These are phyloP conservation scores for Collichthys lucidus DNA, from an alignment of 2,113 vertebrate species.

Conservation along the genomic window DNA sequence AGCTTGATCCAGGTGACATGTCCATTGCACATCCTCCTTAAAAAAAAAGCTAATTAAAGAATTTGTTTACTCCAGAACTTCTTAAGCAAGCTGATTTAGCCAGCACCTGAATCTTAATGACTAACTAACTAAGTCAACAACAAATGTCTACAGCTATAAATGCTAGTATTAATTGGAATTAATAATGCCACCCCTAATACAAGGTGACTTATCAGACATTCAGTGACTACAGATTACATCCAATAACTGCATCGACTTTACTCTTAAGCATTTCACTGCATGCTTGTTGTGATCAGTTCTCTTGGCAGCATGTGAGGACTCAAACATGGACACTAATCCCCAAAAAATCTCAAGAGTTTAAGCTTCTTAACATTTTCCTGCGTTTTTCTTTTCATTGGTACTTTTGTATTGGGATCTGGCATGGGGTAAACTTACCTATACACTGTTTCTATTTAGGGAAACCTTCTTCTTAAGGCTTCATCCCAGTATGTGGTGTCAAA, in stretches of 20 bases:
- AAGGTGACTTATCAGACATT: neutral
- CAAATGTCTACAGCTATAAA: neutral
- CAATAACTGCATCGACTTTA: neutral
- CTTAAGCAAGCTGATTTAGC: neutral
- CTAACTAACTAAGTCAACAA: neutral
- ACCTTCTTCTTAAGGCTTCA: neutral
- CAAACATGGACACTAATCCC: slow-evolving; percentile 16
- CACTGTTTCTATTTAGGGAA: neutral
- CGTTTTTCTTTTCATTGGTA: neutral
- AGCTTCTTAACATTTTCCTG: slow-evolving; percentile 28
- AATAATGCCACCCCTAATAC: neutral
- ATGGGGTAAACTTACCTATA: neutral
- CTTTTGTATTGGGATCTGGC: neutral
- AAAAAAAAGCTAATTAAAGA: neutral
- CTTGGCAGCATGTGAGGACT: slow-evolving; percentile 1
- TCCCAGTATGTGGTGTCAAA: neutral
- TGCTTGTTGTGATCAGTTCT: neutral
- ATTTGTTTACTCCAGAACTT: neutral
- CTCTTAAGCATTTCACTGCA: neutral
- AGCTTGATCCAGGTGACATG: neutral
- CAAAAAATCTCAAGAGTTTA: slow-evolving; percentile 6
- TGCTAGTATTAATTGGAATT: neutral
- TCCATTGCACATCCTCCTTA: neutral
- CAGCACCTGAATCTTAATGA: neutral
- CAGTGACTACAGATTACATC: neutral